Conservation (phyloP, 2,113 vertebrate genomes). For the Aramus guarauna region DNA sequence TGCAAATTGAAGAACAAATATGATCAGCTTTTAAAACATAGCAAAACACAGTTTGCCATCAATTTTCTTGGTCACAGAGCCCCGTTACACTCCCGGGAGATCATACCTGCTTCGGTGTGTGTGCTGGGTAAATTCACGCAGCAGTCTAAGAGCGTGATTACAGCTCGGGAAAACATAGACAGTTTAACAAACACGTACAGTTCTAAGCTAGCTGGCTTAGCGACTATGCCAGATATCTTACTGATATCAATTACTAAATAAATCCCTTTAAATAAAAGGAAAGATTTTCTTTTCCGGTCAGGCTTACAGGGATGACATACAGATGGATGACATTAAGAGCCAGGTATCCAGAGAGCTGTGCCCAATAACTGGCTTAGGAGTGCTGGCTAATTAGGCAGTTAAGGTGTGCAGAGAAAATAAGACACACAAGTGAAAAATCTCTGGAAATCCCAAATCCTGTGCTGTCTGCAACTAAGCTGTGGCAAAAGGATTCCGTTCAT, state of each 20-base stretch:
- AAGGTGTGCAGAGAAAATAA: background rate
- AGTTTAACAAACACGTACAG: background rate
- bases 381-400: background rate
- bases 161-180: background rate
- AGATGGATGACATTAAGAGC: background rate
- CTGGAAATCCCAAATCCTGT: background rate
- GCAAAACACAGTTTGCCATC: background rate
- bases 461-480: background rate
- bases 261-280: background rate
- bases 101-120: background rate
- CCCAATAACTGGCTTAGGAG: background rate
- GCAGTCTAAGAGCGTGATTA: background rate
- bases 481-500: background rate
- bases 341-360: background rate
- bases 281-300: background rate
- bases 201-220: background rate
- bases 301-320: background rate
- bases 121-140: slow-evolving; percentile 16
- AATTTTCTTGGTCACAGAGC: background rate
- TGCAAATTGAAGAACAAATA: background rate
- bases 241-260: background rate
- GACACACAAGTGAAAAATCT: background rate
- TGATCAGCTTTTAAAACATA: background rate
- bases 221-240: background rate
- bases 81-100: background rate